A percentile compares a stretch with the other conserved stretches of the same genome.
Evolutionary conservation across 2,888 invertebrate species (phyloP).

Genomic region (Lasioglossum pauxillum): DNA sequence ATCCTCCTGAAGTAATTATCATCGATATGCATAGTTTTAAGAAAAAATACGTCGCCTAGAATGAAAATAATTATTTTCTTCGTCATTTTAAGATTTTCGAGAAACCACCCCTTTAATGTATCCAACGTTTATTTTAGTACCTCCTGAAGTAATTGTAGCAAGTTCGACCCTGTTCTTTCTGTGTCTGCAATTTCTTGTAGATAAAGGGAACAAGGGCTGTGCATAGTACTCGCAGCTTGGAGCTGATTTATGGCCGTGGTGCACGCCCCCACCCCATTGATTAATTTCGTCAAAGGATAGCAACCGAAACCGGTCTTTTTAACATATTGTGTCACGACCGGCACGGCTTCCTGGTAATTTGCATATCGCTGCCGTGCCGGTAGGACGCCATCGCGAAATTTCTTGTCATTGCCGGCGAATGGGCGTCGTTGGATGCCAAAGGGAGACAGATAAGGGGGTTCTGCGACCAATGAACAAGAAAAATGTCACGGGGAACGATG

Average conservation of each 20-base stretch:
- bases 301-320: conserved; percentile 59
- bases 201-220: conserved; percentile 8
- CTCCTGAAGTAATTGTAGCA: neutral
- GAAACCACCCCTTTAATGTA: neutral
- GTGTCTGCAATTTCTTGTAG: neutral
- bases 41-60: no score
- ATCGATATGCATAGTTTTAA: no score
- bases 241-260: conserved; percentile 36
- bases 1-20: neutral
- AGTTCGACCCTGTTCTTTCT: neutral
- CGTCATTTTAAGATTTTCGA: neutral
- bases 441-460: conserved; percentile 25
- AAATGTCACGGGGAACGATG: conserved; percentile 27
- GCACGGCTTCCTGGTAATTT: conserved; percentile 63
- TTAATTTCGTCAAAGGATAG: conserved; percentile 63
- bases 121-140: neutral
- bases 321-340: conserved; percentile 67
- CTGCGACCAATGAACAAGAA: conserved; percentile 17
- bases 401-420: conserved; percentile 48
- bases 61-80: neutral
- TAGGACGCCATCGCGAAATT: conserved; percentile 45
- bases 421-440: conserved; percentile 27
- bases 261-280: conserved; percentile 53
- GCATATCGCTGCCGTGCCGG: conserved; percentile 52
- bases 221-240: neutral